These are phyloP conservation scores for Microctenopoma lineatum DNA, from an alignment of 2,797 vertebrate genomes.

Conservation along the genomic window DNA sequence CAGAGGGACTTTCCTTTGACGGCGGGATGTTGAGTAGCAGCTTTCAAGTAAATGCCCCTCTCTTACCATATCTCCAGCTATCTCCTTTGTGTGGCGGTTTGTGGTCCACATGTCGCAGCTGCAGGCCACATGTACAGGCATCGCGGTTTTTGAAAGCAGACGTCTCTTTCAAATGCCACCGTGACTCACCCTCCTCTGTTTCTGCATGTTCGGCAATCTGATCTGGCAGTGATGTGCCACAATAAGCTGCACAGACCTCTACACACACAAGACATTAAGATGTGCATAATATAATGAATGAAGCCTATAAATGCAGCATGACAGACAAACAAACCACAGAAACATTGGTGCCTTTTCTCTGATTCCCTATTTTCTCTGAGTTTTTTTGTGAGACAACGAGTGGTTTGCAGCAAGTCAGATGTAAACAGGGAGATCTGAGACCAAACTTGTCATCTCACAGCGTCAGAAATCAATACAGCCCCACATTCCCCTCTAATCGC, in stretches of 20 bases:
- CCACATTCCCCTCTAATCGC: slow-evolving; percentile 64
- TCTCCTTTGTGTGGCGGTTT: slow-evolving; percentile 44
- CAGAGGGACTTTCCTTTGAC: slow-evolving; percentile 21
- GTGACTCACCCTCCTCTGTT: slow-evolving; percentile 56
- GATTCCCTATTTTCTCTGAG: slow-evolving; percentile 17
- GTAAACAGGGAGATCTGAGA: slow-evolving; percentile 73
- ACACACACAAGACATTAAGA: slow-evolving; percentile 40
- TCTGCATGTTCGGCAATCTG: slow-evolving; percentile 48
- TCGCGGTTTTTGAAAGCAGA: slow-evolving; percentile 46
- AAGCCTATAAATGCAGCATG: not conserved
- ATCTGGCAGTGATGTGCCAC: slow-evolving; percentile 54
- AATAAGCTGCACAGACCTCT: slow-evolving; percentile 45
- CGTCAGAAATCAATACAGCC: slow-evolving; percentile 77
- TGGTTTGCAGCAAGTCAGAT: slow-evolving; percentile 59
- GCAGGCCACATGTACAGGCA: slow-evolving; percentile 64
- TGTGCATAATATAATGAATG: slow-evolving; percentile 16
- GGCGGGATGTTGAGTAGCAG: slow-evolving; percentile 15
- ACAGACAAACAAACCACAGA: not conserved
- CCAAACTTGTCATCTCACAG: slow-evolving; percentile 76
- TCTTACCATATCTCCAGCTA: slow-evolving; percentile 17
- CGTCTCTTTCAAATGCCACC: slow-evolving; percentile 59
- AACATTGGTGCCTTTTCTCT: slow-evolving; percentile 3
- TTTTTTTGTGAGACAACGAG: slow-evolving; percentile 21
- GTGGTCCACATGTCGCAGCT: slow-evolving; percentile 66
- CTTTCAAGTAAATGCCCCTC: slow-evolving; percentile 6